Percentiles rank a stretch among this genome's conserved stretches.
Evolutionary conservation across 1,140 invertebrate species (phyloP).

Genomic region (Drosophila ficusphila): DNA sequence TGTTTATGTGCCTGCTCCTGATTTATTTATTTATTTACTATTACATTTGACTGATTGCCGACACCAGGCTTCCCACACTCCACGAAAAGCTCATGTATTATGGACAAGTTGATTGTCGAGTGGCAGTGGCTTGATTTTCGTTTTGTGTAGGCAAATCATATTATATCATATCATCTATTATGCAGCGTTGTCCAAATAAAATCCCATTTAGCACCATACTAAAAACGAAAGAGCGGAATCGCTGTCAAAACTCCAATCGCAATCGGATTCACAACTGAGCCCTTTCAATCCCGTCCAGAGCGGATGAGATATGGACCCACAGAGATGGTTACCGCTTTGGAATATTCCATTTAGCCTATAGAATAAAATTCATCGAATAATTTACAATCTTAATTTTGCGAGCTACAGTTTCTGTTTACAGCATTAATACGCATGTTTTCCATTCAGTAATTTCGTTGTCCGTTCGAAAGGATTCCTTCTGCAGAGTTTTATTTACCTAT

Average conservation of each 20-base stretch:
- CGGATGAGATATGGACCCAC: not conserved
- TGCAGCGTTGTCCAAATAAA: slow-evolving; percentile 42
- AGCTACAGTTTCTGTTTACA: too few relatives aligned
- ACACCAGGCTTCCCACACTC: slow-evolving; percentile 18
- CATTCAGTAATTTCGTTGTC: too few relatives aligned
- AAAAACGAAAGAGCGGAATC: not conserved
- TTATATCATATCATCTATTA: slow-evolving; percentile 70
- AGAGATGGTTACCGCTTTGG: not conserved
- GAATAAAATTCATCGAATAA: too few relatives aligned
- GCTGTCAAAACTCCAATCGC: not conserved
- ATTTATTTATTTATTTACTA: slow-evolving; percentile 79
- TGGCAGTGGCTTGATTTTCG: slow-evolving; percentile 58
- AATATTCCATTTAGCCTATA: not conserved
- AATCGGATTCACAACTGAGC: slow-evolving; percentile 6
- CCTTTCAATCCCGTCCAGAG: slow-evolving; percentile 3
- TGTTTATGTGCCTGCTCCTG: slow-evolving; percentile 32
- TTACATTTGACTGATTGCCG: slow-evolving; percentile 75
- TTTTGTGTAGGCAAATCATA: slow-evolving; percentile 77
- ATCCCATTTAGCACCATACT: slow-evolving; percentile 45
- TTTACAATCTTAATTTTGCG: too few relatives aligned
- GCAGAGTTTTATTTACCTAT: too few relatives aligned
- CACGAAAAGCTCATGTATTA: slow-evolving; percentile 67
- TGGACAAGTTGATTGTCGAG: slow-evolving; percentile 75
- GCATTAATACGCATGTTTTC: too few relatives aligned
- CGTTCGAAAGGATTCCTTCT: too few relatives aligned